phyloP scores from a whole-genome alignment of 2,113 vertebrate genomes.

The Oncorhynchus mykiss region DNA sequence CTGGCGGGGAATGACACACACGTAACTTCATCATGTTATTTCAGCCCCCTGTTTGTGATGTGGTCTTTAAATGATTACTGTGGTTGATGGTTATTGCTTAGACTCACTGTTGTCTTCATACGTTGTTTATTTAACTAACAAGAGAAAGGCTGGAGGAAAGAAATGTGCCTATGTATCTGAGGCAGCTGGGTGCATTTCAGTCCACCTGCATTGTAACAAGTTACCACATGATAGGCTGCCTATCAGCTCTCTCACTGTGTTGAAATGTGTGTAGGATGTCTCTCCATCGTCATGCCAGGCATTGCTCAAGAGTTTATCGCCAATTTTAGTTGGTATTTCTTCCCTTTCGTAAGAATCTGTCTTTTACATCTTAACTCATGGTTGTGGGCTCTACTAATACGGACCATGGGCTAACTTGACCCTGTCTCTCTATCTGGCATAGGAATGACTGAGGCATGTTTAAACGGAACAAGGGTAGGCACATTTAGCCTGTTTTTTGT shows the following conservation, averaged over 20 bases:
- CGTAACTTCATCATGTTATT: conserved; percentile 42
- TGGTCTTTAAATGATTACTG: conserved; percentile 17
- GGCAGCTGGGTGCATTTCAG: conserved; percentile 37
- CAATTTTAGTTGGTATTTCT: background rate
- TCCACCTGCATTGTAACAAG: conserved; percentile 56
- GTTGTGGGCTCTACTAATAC: background rate
- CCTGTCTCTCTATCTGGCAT: conserved; percentile 16
- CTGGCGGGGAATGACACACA: conserved; percentile 26
- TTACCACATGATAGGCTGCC: conserved; percentile 32
- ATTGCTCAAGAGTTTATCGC: conserved; percentile 10
- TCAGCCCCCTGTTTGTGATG: conserved; percentile 50
- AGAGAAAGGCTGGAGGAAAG: conserved; percentile 31
- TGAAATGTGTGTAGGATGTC: conserved; percentile 11
- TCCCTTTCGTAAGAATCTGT: background rate
- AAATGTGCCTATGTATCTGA: conserved; percentile 17
- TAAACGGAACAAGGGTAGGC: background rate
- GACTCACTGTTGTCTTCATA: conserved; percentile 42
- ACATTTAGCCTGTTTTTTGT: background rate
- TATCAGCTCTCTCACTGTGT: conserved; percentile 5
- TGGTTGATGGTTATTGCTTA: conserved; percentile 33
- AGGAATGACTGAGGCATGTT: conserved; percentile 4
- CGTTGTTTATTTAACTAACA: conserved; percentile 60
- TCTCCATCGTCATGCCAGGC: conserved; percentile 30
- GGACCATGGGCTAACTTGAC: conserved; percentile 4
- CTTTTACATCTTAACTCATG: background rate